Percentiles rank a stretch among this genome's conserved stretches.
Conservation (phyloP, 2,113 vertebrate species). For the Oncorhynchus nerka region DNA sequence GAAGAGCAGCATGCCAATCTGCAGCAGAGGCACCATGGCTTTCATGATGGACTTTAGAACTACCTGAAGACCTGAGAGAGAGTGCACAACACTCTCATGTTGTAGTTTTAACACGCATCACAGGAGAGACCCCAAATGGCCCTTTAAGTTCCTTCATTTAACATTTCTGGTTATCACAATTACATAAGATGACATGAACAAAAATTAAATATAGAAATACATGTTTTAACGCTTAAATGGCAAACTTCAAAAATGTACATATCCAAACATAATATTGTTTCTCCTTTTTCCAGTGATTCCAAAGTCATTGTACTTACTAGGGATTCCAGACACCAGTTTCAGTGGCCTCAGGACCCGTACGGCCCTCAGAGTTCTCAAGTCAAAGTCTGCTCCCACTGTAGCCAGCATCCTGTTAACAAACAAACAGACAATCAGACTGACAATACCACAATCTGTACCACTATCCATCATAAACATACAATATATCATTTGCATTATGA, state of each 20-base stretch:
- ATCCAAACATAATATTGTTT: too few species aligned
- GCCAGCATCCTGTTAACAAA: conserved; percentile 84
- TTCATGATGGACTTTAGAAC: conserved; percentile 99
- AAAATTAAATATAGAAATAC: neutral
- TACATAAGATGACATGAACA: too few species aligned
- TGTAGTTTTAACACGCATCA: neutral
- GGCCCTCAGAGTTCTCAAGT: conserved; percentile 89
- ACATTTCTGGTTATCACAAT: too few species aligned
- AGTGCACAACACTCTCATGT: neutral
- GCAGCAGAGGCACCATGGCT: conserved; percentile 95
- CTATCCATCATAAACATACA: neutral
- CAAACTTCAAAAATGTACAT: too few species aligned
- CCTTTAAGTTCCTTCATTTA: neutral
- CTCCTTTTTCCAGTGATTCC: neutral
- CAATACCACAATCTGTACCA: neutral
- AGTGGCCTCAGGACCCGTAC: conserved; percentile 92
- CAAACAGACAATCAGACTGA: conserved; percentile 10
- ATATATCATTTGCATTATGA: neutral
- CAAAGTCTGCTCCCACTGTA: conserved; percentile 90
- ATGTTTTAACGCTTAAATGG: neutral
- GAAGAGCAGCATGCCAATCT: conserved; percentile 94
- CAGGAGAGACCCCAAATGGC: neutral
- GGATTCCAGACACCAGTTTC: conserved; percentile 95
- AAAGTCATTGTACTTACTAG: conserved; percentile 81
- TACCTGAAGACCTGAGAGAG: conserved; percentile 86